Conservation (phyloP, 23 tunicate genomes). For the Ascidia mentula region DNA sequence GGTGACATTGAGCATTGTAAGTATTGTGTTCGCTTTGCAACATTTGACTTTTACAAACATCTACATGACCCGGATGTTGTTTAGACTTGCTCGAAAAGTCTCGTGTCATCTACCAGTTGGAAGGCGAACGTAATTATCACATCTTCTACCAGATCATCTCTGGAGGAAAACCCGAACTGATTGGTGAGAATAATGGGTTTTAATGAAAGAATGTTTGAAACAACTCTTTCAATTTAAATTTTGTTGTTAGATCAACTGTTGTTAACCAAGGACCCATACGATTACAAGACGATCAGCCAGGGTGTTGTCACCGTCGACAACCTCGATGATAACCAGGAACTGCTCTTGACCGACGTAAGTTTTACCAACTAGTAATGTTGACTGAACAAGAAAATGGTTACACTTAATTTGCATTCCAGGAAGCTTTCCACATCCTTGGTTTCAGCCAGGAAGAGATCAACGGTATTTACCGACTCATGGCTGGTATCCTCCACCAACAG, state of each 20-base stretch:
- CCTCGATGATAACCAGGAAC: conserved; percentile 85
- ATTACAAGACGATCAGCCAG: conserved; percentile 78
- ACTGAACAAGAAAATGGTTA: too few species aligned
- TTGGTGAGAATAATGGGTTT: conserved; percentile 32
- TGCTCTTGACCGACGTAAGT: conserved; percentile 84
- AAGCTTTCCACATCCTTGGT: conserved; percentile 93
- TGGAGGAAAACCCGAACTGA: conserved; percentile 88
- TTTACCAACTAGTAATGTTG: neutral
- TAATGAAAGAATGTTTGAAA: neutral
- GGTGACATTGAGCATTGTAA: conserved; percentile 98
- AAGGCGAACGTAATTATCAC: conserved; percentile 87
- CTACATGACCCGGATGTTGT: too few species aligned
- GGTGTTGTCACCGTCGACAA: conserved; percentile 83
- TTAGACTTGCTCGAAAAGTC: conserved; percentile 88
- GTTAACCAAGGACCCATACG: conserved; percentile 92
- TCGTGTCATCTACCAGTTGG: conserved; percentile 91
- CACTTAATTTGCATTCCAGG: conserved; percentile 46
- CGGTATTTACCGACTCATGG: conserved; percentile 90
- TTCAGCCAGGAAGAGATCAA: conserved; percentile 82
- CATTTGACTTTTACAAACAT: too few species aligned
- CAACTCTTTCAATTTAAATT: conserved; percentile 59
- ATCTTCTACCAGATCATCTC: conserved; percentile 90
- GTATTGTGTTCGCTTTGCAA: too few species aligned
- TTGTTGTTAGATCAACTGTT: conserved; percentile 72
- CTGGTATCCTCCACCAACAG: conserved; percentile 86